phyloP scores from a whole-genome alignment of 2,797 vertebrate genomes.

The Nyctalus aviator region DNA sequence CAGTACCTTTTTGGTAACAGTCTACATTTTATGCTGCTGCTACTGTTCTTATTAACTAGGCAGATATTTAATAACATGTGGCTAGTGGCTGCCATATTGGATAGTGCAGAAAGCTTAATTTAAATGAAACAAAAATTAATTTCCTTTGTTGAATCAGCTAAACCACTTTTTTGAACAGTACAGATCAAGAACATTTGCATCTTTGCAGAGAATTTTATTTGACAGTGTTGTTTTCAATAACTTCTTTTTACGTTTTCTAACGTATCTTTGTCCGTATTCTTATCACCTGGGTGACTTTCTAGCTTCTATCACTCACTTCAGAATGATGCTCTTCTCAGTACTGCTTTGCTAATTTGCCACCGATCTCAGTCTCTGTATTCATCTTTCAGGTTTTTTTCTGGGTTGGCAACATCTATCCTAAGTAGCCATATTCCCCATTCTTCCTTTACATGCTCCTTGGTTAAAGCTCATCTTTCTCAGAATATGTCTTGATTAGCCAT shows the following conservation, averaged over 20 bases:
- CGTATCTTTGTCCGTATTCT: background rate
- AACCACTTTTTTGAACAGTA: background rate
- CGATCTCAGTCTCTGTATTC: conserved; percentile 21
- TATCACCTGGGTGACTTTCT: background rate
- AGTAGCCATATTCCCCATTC: background rate
- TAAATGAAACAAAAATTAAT: conserved; percentile 33
- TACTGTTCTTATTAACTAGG: background rate
- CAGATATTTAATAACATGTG: background rate
- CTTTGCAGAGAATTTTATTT: background rate
- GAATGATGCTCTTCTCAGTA: background rate
- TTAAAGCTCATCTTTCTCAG: background rate
- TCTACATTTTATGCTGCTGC: background rate
- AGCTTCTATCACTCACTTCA: background rate
- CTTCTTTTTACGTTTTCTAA: background rate
- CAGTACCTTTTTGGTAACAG: background rate
- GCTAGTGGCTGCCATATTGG: background rate
- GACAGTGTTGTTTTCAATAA: background rate
- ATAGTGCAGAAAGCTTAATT: background rate
- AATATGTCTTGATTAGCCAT: background rate
- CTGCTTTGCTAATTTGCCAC: conserved; percentile 16
- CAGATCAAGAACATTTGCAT: background rate
- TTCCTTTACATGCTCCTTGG: background rate
- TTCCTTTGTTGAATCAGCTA: background rate
- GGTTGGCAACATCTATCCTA: background rate
- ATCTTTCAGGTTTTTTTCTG: conserved; percentile 30